phyloP scores from a whole-genome alignment of 23 tunicate species.

The Ciona savignyi region DNA sequence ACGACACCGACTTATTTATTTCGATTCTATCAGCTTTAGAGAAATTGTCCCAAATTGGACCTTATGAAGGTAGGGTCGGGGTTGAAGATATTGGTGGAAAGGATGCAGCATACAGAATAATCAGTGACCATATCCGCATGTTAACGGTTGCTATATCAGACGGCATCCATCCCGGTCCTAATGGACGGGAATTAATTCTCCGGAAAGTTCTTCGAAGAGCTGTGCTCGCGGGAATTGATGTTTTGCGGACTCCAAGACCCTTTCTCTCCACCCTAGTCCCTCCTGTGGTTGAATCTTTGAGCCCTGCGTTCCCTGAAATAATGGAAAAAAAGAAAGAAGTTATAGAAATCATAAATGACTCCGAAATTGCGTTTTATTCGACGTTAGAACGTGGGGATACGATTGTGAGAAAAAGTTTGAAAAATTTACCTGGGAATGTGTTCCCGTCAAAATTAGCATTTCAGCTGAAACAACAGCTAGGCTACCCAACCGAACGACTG shows the following conservation, averaged over 20 bases:
- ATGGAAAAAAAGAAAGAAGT: background rate
- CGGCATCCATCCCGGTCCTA: slow-evolving; percentile 60
- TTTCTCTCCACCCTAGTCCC: slow-evolving; percentile 35
- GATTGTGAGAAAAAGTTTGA: slow-evolving; percentile 3
- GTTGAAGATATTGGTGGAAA: slow-evolving; percentile 25
- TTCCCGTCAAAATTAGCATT: background rate
- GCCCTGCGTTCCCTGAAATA: background rate
- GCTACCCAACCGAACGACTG: background rate
- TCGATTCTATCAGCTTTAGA: slow-evolving; percentile 49
- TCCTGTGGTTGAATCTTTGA: slow-evolving; percentile 25
- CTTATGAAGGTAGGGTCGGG: slow-evolving; percentile 36
- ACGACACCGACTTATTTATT: slow-evolving; percentile 82
- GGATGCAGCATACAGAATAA: slow-evolving; percentile 65
- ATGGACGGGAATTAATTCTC: slow-evolving; percentile 39
- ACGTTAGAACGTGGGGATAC: background rate
- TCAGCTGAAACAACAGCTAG: background rate
- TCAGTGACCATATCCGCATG: slow-evolving; percentile 83
- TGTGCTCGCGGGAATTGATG: slow-evolving; percentile 15
- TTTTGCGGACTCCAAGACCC: background rate
- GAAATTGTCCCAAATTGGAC: slow-evolving; percentile 11
- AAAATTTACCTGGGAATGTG: background rate
- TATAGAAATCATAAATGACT: background rate
- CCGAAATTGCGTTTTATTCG: background rate
- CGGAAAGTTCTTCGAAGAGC: slow-evolving; percentile 43
- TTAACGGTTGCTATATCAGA: slow-evolving; percentile 69